Base-by-base conservation (phyloP, 2,113 vertebrate genomes). In the Caranx melampygus region DNA sequence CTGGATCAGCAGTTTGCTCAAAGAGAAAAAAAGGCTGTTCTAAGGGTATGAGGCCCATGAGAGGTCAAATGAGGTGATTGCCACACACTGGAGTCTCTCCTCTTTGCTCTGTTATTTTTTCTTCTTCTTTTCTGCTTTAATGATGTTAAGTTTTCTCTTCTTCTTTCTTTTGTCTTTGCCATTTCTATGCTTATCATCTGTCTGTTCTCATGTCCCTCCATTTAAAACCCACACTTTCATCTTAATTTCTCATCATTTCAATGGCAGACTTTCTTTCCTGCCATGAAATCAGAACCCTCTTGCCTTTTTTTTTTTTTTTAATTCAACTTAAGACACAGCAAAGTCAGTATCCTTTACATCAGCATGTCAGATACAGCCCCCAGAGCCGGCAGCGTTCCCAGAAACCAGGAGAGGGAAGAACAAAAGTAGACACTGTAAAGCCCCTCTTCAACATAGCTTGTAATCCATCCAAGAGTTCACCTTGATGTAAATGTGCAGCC, bases 401-500 rank as follows among this genome's bases (percentile, higher is more conserved):
- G 78, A 69, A 75, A 79, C 72, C 58, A 67, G 31, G 12, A 71
- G 49, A 9, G 40, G 5, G 2, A 37, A 37, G 8, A 37, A 37
- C 5, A 55, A 49, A 45, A 58, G 21, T 49, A 20, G 52, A 44
- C 37, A 18, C 13, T 31, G 1, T 5, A 63, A 31, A 49, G 72
- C 71, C 72, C 72, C 57, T 44, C 67, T 72, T 77, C 13, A 45
- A 73, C 79, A 66, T 68, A 51, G 77, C 79, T 47, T 69, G 54
- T 66, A 70, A 72, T 73, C 63, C 69, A 18, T 73, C 70, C 21
- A 18, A 65, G 79, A 81, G 78, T 88, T 93, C 91, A 90, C 89
- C 87, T 93, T 91, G 86, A 94, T 91, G 82, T 83, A 90, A 93
- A 91, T 85, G 82, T 83, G 82, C 82, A 77, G 58, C 81, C 82